Conservation (phyloP, 2,888 invertebrate genomes). For the Physocephala rufipes region DNA sequence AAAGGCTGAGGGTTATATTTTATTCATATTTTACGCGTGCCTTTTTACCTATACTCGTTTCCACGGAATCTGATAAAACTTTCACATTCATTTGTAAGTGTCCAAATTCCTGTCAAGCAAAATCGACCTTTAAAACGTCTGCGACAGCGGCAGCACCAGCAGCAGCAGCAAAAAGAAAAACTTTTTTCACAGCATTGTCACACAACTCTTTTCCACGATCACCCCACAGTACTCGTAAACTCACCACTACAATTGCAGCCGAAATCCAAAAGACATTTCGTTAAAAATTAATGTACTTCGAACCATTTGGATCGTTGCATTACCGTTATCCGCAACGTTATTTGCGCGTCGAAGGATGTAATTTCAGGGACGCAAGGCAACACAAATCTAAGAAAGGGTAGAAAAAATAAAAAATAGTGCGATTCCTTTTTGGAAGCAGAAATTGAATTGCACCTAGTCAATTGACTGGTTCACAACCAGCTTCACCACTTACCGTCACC, state of each 20-base stretch:
- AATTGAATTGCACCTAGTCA: background rate
- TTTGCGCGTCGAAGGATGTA: slow-evolving; percentile 31
- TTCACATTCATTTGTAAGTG: slow-evolving; percentile 27
- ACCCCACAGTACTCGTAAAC: background rate
- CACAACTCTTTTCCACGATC: background rate
- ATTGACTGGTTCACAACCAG: slow-evolving; percentile 6
- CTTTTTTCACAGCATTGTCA: background rate
- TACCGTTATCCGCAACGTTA: slow-evolving; percentile 24
- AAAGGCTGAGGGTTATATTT: too few species aligned
- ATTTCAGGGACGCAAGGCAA: slow-evolving; percentile 21
- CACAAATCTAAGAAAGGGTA: background rate
- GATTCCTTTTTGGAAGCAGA: slow-evolving; percentile 2
- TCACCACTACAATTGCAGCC: too few species aligned
- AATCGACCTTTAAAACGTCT: slow-evolving; percentile 9
- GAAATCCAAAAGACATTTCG: slow-evolving; percentile 23
- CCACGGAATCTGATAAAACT: background rate
- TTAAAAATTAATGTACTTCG: slow-evolving; percentile 28
- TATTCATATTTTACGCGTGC: slow-evolving; percentile 11
- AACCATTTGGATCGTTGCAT: slow-evolving; percentile 14
- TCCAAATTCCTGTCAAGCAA: slow-evolving; percentile 21
- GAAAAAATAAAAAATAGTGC: slow-evolving; percentile 16
- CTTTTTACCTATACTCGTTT: background rate
- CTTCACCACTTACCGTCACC: background rate
- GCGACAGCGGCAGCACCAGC: background rate
- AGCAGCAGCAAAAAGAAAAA: too few species aligned